These are phyloP conservation scores for Tokudaia muenninki DNA, from an alignment of 2,797 vertebrate species.

Conservation along the genomic window DNA sequence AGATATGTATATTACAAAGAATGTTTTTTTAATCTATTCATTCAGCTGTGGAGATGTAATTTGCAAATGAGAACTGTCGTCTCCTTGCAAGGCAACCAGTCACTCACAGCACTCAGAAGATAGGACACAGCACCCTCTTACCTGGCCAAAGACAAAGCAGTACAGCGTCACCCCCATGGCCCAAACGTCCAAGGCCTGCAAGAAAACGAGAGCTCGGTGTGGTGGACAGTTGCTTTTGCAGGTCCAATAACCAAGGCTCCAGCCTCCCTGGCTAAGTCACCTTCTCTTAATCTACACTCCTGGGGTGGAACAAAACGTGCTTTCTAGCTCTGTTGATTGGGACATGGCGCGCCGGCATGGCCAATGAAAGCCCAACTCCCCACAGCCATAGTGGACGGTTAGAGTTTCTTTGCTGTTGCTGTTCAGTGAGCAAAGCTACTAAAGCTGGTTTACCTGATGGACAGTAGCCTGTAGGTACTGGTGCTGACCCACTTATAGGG, in stretches of 20 bases:
- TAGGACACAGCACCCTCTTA: conserved; percentile 82
- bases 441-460: background rate
- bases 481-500: background rate
- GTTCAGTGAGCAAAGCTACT: background rate
- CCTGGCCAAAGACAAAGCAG: conserved; percentile 98
- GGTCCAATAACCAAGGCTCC: background rate
- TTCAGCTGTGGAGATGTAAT: background rate
- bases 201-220: conserved; percentile 33
- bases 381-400: background rate
- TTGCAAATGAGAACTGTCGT: background rate
- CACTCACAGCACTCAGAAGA: background rate
- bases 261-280: background rate
- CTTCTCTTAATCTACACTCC: background rate
- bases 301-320: fast-evolving
- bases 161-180: conserved; percentile 98
- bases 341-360: background rate
- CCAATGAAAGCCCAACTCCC: background rate
- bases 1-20: background rate
- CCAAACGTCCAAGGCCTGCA: conserved; percentile 97
- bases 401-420: background rate
- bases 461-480: background rate
- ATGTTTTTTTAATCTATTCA: background rate
- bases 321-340: background rate
- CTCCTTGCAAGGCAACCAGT: background rate
- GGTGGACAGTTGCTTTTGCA: background rate